Base-by-base conservation (phyloP, 2,113 vertebrate species). In the Planiliza haematocheilus region DNA sequence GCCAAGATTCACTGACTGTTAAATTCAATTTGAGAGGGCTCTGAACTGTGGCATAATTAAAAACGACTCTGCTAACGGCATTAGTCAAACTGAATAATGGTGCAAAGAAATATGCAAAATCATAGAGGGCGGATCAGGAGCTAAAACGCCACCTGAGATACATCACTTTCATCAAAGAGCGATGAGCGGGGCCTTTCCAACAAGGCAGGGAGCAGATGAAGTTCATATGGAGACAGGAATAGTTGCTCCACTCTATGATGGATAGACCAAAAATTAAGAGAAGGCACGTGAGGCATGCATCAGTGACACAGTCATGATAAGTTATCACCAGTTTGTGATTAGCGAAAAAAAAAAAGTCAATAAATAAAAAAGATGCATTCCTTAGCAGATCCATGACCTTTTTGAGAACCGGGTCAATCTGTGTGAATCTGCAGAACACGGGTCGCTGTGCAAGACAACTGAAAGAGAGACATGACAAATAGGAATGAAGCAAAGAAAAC, bases 21-120 rank as follows among this genome's bases (percentile, higher is more conserved):
- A 46, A 84, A 66, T 70, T 73, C 34, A 61, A 70, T 83, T 66
- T 65, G 1, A 57, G 34, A 62, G 13, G 17, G 38, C n/a, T 34
- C 30, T 10, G n/a, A 51, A 55, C 21, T 69, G 45, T 36, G 42
- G 37, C 55, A 20, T 79, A 50, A 70, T 77, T 77, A 55, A 74
- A 74, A 84, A 49, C 39, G 13, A 36, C 45, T 58, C 49, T 56
- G 34, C 16, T 58, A 74, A 74, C 5, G 0, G n/a, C 58, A 77
- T 74, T 39, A 81, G 20, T 66, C 60, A 81, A 56, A 70, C 79
- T 63, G 61, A 81, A 67, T 67, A 71, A 85, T 58, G 49, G 50
- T 52, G 63, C 62, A 41, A 52, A 62, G 63, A 63, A 68, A 63
- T 67, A 64, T 59, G 72, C 58, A 14, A 57, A 61, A 52, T 88